These are phyloP conservation scores for Argyrosomus japonicus DNA, from an alignment of 2,113 vertebrate genomes.

Conservation along the genomic window DNA sequence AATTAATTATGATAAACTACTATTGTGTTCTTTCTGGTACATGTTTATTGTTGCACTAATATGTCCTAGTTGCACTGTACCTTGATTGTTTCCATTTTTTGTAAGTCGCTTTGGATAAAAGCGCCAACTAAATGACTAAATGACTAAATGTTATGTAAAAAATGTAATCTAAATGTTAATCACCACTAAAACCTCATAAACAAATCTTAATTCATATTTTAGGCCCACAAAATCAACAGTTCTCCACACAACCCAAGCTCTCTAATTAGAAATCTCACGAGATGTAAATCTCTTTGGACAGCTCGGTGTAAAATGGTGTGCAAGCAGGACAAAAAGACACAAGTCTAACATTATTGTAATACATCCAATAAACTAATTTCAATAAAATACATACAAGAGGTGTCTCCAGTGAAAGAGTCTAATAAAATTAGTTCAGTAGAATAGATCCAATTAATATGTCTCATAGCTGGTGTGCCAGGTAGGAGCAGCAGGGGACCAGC, in stretches of 20 bases:
- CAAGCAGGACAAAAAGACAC: background rate
- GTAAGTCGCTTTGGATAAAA: too few species aligned
- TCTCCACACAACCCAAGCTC: background rate
- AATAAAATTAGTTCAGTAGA: conserved; percentile 17
- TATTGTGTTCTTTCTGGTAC: background rate
- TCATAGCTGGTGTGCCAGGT: too few species aligned
- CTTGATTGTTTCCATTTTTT: too few species aligned
- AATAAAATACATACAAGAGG: conserved; percentile 15
- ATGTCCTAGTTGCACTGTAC: too few species aligned
- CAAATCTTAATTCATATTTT: background rate
- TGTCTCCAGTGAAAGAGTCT: background rate
- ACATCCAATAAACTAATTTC: conserved; percentile 8
- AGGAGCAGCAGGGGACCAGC: too few species aligned
- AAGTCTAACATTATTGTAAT: background rate
- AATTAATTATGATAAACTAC: background rate
- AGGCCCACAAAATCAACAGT: background rate
- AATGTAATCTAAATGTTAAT: background rate
- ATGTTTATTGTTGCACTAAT: too few species aligned
- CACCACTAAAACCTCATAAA: background rate
- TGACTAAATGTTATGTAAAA: too few species aligned
- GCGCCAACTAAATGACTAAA: too few species aligned
- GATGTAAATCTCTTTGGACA: background rate
- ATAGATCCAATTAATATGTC: background rate
- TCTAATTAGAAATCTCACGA: background rate
- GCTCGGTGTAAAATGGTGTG: background rate